phyloP scores from a whole-genome alignment of 2,113 vertebrate species.

The Aspiorhynchus laticeps region DNA sequence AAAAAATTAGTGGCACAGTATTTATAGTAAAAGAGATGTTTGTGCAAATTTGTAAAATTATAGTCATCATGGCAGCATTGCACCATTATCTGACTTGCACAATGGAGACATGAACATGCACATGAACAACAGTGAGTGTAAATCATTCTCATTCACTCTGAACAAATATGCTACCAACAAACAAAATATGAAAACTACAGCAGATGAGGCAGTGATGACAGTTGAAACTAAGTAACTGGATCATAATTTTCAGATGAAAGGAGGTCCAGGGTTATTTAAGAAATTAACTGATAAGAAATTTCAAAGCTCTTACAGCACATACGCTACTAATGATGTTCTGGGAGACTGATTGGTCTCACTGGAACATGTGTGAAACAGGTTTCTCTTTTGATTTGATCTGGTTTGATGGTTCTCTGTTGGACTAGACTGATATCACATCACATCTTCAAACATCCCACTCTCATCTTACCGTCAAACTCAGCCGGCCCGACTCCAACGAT shows the following conservation, averaged over 20 bases:
- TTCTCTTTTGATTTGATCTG: slow-evolving; percentile 34
- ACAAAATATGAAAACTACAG: neutral
- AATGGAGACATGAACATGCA: neutral
- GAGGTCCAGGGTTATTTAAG: neutral
- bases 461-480: slow-evolving; percentile 91
- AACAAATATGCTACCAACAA: neutral
- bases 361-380: neutral
- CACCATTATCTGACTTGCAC: too few species aligned
- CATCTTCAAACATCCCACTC: slow-evolving; percentile 37
- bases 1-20: neutral
- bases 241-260: neutral
- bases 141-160: neutral
- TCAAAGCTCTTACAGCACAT: neutral
- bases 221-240: neutral
- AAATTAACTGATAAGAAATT: neutral
- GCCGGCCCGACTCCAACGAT: slow-evolving; percentile 97
- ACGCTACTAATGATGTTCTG: neutral
- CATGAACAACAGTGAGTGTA: neutral
- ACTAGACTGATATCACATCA: slow-evolving; percentile 12
- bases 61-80: too few species aligned
- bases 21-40: neutral
- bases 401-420: slow-evolving; percentile 12
- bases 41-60: too few species aligned
- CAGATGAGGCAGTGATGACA: neutral
- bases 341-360: neutral